phyloP scores from a whole-genome alignment of 2,888 invertebrate species.

The Drosophila prolongata region DNA sequence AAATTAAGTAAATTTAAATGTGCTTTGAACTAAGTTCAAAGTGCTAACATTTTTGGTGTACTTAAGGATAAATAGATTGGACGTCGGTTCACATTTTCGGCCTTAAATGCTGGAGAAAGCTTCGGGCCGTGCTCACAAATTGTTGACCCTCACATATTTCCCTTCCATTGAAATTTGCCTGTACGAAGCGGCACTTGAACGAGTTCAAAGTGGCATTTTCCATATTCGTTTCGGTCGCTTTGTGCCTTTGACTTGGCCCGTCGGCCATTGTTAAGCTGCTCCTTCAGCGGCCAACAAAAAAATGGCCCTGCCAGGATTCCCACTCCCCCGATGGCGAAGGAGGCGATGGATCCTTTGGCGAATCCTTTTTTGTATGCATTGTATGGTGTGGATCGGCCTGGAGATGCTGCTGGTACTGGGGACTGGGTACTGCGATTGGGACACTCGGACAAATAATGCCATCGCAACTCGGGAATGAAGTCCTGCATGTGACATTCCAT shows the following conservation, averaged over 20 bases:
- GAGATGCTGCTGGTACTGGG: constrained; percentile 21
- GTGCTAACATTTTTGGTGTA: too few species aligned
- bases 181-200: constrained; percentile 7
- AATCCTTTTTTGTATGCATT: constrained; percentile 38
- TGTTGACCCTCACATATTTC: constrained; percentile 4
- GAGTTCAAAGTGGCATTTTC: constrained; percentile 24
- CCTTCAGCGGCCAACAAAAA: constrained; percentile 8
- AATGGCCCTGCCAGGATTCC: constrained; percentile 8
- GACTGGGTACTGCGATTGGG: constrained; percentile 19
- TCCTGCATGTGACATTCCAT: too few species aligned
- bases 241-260: constrained; percentile 35
- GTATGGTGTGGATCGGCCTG: constrained; percentile 14
- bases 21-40: too few species aligned
- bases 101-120: background rate
- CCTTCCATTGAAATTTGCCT: constrained; percentile 7
- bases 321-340: constrained; percentile 9
- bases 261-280: constrained; percentile 33
- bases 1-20: too few species aligned
- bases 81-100: background rate
- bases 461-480: background rate
- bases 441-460: background rate
- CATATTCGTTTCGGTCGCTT: constrained; percentile 34
- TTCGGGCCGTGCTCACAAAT: background rate
- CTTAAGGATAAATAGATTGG: too few species aligned
- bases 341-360: constrained; percentile 36